Evolutionary conservation across 2,113 vertebrate genomes (phyloP).

Genomic region (Lepus timidus): DNA sequence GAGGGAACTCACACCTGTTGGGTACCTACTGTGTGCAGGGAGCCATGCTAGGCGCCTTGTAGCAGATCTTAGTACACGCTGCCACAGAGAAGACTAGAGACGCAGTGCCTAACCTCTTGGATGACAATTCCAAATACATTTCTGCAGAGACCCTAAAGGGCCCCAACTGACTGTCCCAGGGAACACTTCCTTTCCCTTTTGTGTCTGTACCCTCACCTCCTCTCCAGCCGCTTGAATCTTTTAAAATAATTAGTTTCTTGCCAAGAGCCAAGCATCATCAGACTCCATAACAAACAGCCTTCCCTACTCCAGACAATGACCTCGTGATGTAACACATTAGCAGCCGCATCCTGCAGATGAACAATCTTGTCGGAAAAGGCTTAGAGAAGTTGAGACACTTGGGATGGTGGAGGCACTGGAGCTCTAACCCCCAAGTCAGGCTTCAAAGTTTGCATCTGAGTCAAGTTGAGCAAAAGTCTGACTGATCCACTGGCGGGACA

Average conservation of each 20-base stretch:
- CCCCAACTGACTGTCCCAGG: not conserved
- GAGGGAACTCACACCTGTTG: not conserved
- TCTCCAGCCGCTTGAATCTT: not conserved
- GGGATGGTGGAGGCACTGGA: not conserved
- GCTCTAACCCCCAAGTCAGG: not conserved
- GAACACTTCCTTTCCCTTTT: not conserved
- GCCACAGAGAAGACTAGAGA: not conserved
- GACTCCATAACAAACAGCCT: not conserved
- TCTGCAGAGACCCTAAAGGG: not conserved
- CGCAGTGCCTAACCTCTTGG: not conserved
- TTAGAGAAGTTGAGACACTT: constrained; percentile 17
- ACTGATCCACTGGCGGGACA: not conserved
- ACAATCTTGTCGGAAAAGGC: not conserved
- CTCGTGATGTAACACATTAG: not conserved
- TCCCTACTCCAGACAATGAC: not conserved
- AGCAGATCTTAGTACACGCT: not conserved
- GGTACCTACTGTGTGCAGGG: constrained; percentile 27
- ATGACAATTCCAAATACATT: constrained; percentile 29
- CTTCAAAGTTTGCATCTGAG: not conserved
- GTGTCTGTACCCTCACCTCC: not conserved
- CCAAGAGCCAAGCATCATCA: not conserved
- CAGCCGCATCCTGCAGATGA: not conserved
- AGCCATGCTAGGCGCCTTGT: not conserved
- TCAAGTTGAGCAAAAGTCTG: not conserved
- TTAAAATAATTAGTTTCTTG: constrained; percentile 36